Percentiles rank a stretch among this genome's conserved stretches.
Evolutionary conservation across 2,888 invertebrate genomes (phyloP).

Genomic region (Blomia tropicalis): DNA sequence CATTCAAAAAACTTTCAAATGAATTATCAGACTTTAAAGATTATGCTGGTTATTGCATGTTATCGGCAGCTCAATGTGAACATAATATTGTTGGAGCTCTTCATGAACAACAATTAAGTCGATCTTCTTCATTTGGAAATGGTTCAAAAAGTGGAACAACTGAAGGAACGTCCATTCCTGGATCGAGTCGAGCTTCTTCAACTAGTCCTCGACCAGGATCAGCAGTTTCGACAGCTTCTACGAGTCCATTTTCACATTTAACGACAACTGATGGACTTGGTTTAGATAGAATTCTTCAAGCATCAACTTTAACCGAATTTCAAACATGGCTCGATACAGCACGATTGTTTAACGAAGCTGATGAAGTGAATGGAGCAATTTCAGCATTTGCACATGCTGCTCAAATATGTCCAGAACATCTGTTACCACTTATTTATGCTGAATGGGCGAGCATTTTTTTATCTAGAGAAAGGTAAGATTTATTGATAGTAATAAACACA

Average conservation of each 20-base stretch:
- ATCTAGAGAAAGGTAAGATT: background rate
- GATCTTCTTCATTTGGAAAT: background rate
- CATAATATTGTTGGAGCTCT: constrained; percentile 19
- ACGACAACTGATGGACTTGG: background rate
- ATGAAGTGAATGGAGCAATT: constrained; percentile 24
- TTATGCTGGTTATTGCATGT: constrained; percentile 24
- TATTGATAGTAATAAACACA: background rate
- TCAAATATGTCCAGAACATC: background rate
- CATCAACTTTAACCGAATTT: constrained; percentile 16
- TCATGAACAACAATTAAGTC: background rate
- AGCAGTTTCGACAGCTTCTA: background rate
- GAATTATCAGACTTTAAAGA: constrained; percentile 20
- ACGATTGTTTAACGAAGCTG: constrained; percentile 16
- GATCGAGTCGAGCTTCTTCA: background rate
- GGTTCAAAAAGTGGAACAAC: background rate
- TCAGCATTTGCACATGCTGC: constrained; percentile 23
- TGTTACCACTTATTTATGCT: background rate
- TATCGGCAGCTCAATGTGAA: constrained; percentile 25
- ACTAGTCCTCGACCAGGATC: background rate
- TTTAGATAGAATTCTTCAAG: background rate
- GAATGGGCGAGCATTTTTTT: constrained; percentile 15
- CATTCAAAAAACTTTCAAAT: constrained; percentile 15
- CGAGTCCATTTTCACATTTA: background rate
- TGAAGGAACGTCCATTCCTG: background rate
- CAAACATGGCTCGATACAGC: constrained; percentile 21